Evolutionary conservation across 2,888 invertebrate species (phyloP).

Genomic region (Synanthedon myopaeformis): DNA sequence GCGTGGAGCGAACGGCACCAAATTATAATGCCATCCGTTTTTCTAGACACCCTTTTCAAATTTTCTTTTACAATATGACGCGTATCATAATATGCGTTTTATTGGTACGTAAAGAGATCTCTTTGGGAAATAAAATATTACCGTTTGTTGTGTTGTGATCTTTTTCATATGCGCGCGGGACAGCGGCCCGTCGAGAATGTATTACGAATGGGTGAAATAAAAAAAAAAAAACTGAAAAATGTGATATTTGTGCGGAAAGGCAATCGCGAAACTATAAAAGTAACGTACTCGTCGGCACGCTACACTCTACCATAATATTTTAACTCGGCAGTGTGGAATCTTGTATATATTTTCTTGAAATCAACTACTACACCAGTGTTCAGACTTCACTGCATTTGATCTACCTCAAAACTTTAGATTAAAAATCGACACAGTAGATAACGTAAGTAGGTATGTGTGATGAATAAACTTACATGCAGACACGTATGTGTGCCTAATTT

Average conservation of each 20-base stretch:
- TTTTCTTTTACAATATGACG: conserved; percentile 47
- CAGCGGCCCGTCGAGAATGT: not conserved
- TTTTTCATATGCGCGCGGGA: conserved; percentile 5
- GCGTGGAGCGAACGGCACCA: conserved; percentile 46
- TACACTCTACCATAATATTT: not conserved
- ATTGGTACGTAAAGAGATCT: conserved; percentile 10
- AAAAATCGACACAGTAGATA: no score
- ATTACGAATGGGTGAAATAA: not conserved
- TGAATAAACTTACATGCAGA: no score
- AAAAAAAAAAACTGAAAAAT: not conserved
- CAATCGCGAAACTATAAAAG: not conserved
- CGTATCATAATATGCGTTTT: conserved; percentile 36
- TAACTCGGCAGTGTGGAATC: no score
- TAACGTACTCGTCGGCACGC: not conserved
- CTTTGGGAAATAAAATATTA: conserved; percentile 45
- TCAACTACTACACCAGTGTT: no score
- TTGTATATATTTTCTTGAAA: no score
- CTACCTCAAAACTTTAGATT: no score
- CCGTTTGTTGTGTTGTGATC: conserved; percentile 32
- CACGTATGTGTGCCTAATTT: no score
- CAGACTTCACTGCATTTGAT: no score
- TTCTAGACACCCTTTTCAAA: conserved; percentile 48
- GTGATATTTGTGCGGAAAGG: not conserved
- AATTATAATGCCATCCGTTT: conserved; percentile 53
- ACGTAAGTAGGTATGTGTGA: no score